These are phyloP conservation scores for Tromatobia lineatoria DNA, from an alignment of 2,888 invertebrate genomes.

Conservation along the genomic window DNA sequence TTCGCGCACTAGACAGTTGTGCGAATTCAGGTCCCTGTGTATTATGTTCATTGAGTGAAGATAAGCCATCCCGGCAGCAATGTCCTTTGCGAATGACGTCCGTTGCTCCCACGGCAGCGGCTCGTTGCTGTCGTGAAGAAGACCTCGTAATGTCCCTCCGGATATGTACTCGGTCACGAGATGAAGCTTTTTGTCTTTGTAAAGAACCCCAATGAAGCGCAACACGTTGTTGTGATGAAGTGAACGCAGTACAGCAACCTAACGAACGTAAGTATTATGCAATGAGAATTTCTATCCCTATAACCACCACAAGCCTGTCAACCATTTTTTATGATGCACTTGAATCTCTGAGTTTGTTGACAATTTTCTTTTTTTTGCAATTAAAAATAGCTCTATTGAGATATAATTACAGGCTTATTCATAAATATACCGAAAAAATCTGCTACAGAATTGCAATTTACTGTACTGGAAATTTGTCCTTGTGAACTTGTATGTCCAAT, in stretches of 20 bases:
- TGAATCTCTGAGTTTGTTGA: not conserved
- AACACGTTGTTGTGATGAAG: conserved; percentile 96
- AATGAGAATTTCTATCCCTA: not conserved
- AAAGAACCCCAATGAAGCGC: conserved; percentile 96
- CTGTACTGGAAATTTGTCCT: too few relatives aligned
- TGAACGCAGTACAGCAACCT: conserved; percentile 96
- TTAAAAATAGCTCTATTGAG: too few relatives aligned
- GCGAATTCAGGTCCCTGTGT: conserved; percentile 97
- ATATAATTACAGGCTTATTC: too few relatives aligned
- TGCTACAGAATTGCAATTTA: too few relatives aligned
- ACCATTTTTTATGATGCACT: conserved; percentile 3
- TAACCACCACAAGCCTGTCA: conserved; percentile 4
- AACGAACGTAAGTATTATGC: conserved; percentile 3
- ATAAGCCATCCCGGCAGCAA: conserved; percentile 97
- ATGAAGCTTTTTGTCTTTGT: conserved; percentile 96
- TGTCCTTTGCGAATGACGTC: conserved; percentile 95
- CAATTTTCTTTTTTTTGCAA: not conserved
- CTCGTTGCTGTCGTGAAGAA: conserved; percentile 91
- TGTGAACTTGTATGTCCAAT: too few relatives aligned
- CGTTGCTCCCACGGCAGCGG: conserved; percentile 93
- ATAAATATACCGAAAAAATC: too few relatives aligned
- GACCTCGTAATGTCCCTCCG: conserved; percentile 95
- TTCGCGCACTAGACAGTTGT: conserved; percentile 97
- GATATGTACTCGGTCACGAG: conserved; percentile 97
- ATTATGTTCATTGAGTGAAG: conserved; percentile 98